phyloP scores from a whole-genome alignment of 2,797 vertebrate species.

The Acanthornis magna region DNA sequence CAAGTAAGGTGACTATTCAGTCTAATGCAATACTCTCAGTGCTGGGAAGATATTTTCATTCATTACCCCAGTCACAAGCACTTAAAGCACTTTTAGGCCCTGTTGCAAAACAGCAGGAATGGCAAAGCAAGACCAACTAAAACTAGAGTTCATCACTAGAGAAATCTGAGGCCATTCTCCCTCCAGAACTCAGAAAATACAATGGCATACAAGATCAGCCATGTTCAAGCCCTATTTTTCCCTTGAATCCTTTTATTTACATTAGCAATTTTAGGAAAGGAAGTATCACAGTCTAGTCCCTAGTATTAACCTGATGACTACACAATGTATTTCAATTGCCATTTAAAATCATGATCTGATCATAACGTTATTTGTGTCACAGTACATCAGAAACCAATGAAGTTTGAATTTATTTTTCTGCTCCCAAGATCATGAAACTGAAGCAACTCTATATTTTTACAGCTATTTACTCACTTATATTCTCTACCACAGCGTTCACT shows the following conservation, averaged over 20 bases:
- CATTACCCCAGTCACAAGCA: constrained; percentile 98
- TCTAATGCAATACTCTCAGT: constrained; percentile 91
- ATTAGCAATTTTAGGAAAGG: background rate
- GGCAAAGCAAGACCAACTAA: constrained; percentile 73
- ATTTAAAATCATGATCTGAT: background rate
- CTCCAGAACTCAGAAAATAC: constrained; percentile 65
- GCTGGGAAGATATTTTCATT: constrained; percentile 96
- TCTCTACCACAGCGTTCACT: background rate
- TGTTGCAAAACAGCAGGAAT: constrained; percentile 83
- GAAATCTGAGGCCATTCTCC: constrained; percentile 66
- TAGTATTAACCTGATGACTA: background rate
- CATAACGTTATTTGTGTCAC: background rate
- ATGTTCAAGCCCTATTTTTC: background rate
- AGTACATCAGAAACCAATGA: constrained; percentile 39
- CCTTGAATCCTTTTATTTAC: background rate
- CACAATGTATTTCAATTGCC: background rate
- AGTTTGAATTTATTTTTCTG: constrained; percentile 27
- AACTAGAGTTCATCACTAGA: constrained; percentile 75
- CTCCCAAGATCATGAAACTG: background rate
- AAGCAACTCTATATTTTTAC: constrained; percentile 29
- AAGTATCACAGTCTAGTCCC: background rate
- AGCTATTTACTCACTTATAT: background rate
- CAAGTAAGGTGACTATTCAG: constrained; percentile 98
- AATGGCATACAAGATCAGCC: constrained; percentile 22
- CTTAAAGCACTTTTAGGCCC: constrained; percentile 98